Conservation (phyloP, 2,888 invertebrate species). For the Nycteola revayana region DNA sequence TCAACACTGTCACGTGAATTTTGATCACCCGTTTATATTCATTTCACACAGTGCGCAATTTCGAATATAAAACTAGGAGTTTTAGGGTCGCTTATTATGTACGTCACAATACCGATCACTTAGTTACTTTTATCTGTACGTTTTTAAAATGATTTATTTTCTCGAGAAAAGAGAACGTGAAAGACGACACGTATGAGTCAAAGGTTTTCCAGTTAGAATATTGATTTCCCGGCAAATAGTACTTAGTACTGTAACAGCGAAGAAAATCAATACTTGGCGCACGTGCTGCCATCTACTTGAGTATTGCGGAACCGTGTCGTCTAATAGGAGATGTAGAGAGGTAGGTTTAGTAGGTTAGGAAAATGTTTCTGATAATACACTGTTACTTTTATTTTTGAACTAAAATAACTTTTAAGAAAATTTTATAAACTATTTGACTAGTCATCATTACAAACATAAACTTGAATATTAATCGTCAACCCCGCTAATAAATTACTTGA, state of each 20-base stretch:
- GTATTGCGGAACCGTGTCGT: slow-evolving; percentile 9
- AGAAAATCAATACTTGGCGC: slow-evolving; percentile 66
- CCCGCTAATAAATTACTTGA: no score
- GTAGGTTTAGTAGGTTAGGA: no score
- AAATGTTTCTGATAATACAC: no score
- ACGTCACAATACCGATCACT: slow-evolving; percentile 6
- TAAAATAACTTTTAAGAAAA: no score
- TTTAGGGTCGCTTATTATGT: slow-evolving; percentile 15
- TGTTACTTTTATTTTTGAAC: no score
- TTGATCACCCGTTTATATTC: slow-evolving; percentile 58
- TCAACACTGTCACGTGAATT: slow-evolving; percentile 56
- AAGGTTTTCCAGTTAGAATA: slow-evolving; percentile 61
- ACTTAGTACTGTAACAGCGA: slow-evolving; percentile 30
- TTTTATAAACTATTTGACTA: no score
- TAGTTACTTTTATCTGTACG: no score
- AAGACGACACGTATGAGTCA: slow-evolving; percentile 30
- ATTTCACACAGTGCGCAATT: slow-evolving; percentile 47
- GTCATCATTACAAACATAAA: no score
- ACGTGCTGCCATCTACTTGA: slow-evolving; percentile 60
- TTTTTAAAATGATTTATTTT: not conserved
- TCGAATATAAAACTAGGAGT: slow-evolving; percentile 31
- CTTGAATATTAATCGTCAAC: no score
- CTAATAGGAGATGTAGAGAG: no score
- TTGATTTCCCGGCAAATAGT: slow-evolving; percentile 60
- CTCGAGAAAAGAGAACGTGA: slow-evolving; percentile 27